Percentiles rank a stretch among this genome's conserved stretches.
These are phyloP conservation scores for Xyrauchen texanus DNA, from an alignment of 2,113 vertebrate species.

Conservation along the genomic window DNA sequence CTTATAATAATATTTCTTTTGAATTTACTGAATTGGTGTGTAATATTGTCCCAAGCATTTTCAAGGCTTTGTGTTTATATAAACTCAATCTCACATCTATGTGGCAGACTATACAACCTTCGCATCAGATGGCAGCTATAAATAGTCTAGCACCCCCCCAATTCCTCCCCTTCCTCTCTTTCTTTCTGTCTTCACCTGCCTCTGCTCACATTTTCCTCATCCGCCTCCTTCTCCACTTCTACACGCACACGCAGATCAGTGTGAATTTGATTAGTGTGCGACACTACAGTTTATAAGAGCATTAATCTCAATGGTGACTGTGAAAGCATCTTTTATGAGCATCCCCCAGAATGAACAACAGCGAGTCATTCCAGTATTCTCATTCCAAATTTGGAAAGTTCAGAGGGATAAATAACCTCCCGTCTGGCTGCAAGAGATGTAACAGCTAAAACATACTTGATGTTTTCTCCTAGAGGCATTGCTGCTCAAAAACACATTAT, in stretches of 20 bases:
- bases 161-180: too few relatives aligned
- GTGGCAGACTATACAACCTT: constrained; percentile 33
- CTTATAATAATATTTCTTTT: too few relatives aligned
- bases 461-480: neutral
- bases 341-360: too few relatives aligned
- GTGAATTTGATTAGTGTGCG: neutral
- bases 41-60: neutral
- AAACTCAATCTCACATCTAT: neutral
- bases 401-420: constrained; percentile 1
- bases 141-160: constrained; percentile 30
- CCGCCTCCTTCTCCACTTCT: neutral
- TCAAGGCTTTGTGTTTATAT: neutral
- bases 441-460: neutral
- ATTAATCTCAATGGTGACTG: too few relatives aligned
- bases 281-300: constrained; percentile 12
- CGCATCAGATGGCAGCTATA: constrained; percentile 48
- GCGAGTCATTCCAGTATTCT: neutral
- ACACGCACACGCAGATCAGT: constrained; percentile 10
- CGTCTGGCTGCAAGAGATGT: neutral
- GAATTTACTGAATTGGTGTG: too few relatives aligned
- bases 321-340: too few relatives aligned
- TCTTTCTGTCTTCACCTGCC: constrained; percentile 40
- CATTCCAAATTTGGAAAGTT: constrained; percentile 21
- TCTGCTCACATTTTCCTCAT: constrained; percentile 48
- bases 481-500: neutral